Percentiles rank a stretch among this genome's conserved stretches.
Evolutionary conservation across 2,113 vertebrate genomes (phyloP).

Genomic region (Pelodiscus sinensis): DNA sequence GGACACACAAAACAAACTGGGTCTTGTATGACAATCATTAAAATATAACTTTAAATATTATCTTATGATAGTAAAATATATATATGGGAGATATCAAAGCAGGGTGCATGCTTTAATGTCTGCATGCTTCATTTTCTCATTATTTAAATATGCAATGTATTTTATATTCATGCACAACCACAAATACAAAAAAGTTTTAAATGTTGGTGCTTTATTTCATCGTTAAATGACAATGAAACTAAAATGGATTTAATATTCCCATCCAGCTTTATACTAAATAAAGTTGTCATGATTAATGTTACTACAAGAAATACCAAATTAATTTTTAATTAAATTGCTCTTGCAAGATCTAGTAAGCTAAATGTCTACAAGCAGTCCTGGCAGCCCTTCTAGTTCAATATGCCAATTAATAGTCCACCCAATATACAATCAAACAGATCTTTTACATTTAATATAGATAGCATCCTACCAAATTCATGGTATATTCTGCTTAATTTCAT

Average conservation of each 20-base stretch:
- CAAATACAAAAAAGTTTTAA: not conserved
- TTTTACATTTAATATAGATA: not conserved
- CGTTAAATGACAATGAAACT: not conserved
- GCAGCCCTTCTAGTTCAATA: not conserved
- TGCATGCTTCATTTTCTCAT: not conserved
- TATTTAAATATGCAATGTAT: not conserved
- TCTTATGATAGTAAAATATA: not conserved
- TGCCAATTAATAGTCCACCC: not conserved
- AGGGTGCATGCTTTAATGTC: not conserved
- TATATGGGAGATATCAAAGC: not conserved
- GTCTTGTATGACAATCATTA: not conserved
- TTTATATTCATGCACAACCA: not conserved
- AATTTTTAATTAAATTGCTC: conserved; percentile 20
- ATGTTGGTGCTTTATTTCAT: not conserved
- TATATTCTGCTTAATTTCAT: too few species aligned
- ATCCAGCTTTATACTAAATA: conserved; percentile 5
- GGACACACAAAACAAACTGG: not conserved
- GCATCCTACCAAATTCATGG: too few species aligned
- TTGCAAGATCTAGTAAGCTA: not conserved
- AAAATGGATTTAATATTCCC: conserved; percentile 13
- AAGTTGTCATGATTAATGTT: conserved; percentile 3
- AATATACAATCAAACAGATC: not conserved
- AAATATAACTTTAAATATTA: not conserved
- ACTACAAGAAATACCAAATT: not conserved
- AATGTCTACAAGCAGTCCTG: not conserved